These are phyloP conservation scores for Campylorhamphus procurvoides DNA, from an alignment of 2,113 vertebrate species.

Conservation along the genomic window DNA sequence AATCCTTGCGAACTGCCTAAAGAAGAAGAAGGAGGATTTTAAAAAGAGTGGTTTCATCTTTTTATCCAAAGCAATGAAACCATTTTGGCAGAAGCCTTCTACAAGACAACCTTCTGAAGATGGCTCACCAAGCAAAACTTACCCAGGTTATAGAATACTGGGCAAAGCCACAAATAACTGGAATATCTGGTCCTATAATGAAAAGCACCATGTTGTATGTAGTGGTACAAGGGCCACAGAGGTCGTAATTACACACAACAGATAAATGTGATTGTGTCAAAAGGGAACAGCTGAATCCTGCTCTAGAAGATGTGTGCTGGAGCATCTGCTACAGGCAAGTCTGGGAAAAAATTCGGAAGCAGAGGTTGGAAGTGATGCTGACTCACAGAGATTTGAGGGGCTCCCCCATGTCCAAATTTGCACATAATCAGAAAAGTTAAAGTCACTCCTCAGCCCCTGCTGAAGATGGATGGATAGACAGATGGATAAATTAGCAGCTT, in stretches of 20 bases:
- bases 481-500: not conserved
- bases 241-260: not conserved
- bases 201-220: not conserved
- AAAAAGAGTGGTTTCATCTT: not conserved
- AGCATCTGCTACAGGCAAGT: not conserved
- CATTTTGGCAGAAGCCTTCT: not conserved
- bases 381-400: not conserved
- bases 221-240: not conserved
- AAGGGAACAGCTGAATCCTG: not conserved
- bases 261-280: not conserved
- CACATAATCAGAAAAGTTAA: not conserved
- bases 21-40: not conserved
- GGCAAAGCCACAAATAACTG: not conserved
- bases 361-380: not conserved
- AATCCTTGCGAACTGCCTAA: not conserved
- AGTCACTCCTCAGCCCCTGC: not conserved
- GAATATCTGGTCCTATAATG: not conserved
- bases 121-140: rapidly evolving
- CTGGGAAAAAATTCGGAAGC: not conserved
- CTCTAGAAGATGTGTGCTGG: not conserved
- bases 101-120: not conserved
- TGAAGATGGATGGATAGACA: not conserved
- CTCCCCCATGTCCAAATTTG: not conserved
- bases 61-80: not conserved
- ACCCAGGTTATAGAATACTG: not conserved